Base-by-base conservation (phyloP, 1,140 invertebrate genomes). In the Calephelis nemesis region DNA sequence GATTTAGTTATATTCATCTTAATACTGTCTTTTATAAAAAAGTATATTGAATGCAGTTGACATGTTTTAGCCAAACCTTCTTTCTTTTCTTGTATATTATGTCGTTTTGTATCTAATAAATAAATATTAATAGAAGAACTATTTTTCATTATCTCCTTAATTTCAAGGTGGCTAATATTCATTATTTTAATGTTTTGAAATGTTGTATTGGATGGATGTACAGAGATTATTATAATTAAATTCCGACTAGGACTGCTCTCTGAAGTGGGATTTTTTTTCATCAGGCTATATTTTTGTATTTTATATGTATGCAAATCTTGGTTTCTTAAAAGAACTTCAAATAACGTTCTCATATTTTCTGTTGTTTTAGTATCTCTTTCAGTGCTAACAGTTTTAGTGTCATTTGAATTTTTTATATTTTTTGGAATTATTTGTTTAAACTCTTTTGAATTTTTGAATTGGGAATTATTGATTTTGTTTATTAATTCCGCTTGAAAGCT, bases 171-270 rank as follows among this genome's bases (percentile, higher is more conserved):
- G 65, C 52, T 69, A 30, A 81, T 62, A 12, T 50, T 50, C 40
- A 19, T 66, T 12, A 10, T 58, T 6, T 19, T 49, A 64, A 74
- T 52, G 47, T 67, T 10, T 11, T 15, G 19, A 40, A 47, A 39
- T 52, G 72, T 66, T 60, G 63, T 40, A 58, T 68, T 71, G 4
- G 15, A 13, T 47, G 78, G 68, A 69, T 76, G 54, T 42, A 88
- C 65, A 8, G 88, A 84, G 10, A 90, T 65, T 54, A 90, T 86
- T 62, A 90, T 67, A 40, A 90, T 85, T 6, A 87, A 54, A 67
- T 66, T 75, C 11, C 79, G 72, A 45, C 78, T 71, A 3, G 40
- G 7, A 5, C 68, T 64, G 54, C 54, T 70, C 4, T 72, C 47
- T 13, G 71, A 15, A 11, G 13, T 9, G 9, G 7, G 13, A 19